Evolutionary conservation across 2,113 vertebrate species (phyloP), one percentile per base, ranked within the genome.

Genomic region (Tragelaphus scriptus): DNA sequence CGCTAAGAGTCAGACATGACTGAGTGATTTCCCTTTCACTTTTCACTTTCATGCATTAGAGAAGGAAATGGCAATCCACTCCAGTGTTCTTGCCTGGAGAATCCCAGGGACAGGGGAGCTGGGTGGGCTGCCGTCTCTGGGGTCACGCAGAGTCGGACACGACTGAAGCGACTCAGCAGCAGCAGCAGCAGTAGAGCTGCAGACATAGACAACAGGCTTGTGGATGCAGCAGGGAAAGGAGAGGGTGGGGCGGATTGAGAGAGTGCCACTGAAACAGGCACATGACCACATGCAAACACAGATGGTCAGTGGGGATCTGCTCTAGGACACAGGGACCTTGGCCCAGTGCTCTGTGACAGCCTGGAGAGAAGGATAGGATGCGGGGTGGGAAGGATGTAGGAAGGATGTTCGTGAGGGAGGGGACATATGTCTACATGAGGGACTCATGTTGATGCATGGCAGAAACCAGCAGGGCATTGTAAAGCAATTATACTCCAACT

Each of bases 231-330:
- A 44, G 71, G 71, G 71, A 7, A 40, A 44, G 36, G 36, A 13
- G 36, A 25, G 36, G 36, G 19, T 40, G 36, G 36, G 71, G 36
- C 0, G 17, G 14, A 14, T 1, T 44, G 21, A 77, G 71, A 26
- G 71, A 44, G 21, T 6, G 11, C 11, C 36, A 2, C 71, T 40
- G 36, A 75, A 25, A 44, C 36, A 40, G 0, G 3, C 5, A 0
- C 44, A 44, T 5, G 44, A 44, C 71, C 21, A 1, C 3, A 1
- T 25, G 71, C 11, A 13, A 13, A 6, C 17, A 21, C 65, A 23
- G n/a, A 44, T 2, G 23, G 36, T 5, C 71, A 5, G 36, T 13
- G 21, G 36, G 68, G 23, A 26, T 23, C 5, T 26, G 36, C 71
- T 13, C 21, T 14, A 44, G 68, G n/a, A 14, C 71, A 7, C 21